Conservation (phyloP, 2,888 invertebrate species). For the Antheraea assamensis region DNA sequence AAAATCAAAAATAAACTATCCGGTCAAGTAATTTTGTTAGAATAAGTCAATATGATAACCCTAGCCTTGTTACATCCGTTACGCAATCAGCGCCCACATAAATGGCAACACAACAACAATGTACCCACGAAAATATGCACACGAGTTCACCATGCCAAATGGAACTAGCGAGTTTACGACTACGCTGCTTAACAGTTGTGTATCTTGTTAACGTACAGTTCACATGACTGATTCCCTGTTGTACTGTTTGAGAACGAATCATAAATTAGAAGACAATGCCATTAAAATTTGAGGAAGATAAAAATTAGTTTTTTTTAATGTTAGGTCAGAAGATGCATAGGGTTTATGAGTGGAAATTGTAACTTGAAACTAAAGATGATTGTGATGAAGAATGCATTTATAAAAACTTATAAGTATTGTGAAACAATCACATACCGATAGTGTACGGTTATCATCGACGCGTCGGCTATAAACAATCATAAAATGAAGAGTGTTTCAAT, state of each 20-base stretch:
- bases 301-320: background rate
- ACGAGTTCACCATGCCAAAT: slow-evolving; percentile 27
- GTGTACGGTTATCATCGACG: background rate
- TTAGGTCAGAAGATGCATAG: no score
- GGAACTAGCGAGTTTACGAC: slow-evolving; percentile 20
- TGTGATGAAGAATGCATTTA: background rate
- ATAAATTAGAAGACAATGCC: background rate
- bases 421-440: background rate
- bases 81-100: slow-evolving; percentile 53
- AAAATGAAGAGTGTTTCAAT: background rate
- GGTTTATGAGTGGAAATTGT: background rate
- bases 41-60: slow-evolving; percentile 24
- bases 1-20: background rate
- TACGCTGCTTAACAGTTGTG: slow-evolving; percentile 8
- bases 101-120: slow-evolving; percentile 48
- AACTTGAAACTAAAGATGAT: background rate
- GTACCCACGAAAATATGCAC: slow-evolving; percentile 27
- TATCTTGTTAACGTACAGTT: background rate
- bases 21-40: background rate
- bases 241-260: background rate
- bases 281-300: background rate
- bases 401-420: background rate
- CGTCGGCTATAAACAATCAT: background rate
- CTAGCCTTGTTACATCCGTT: slow-evolving; percentile 37
- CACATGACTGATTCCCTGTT: background rate